Percentiles rank a stretch among this genome's conserved stretches.
Conservation (phyloP, 2,888 invertebrate genomes). For the Monochamus alternatus region DNA sequence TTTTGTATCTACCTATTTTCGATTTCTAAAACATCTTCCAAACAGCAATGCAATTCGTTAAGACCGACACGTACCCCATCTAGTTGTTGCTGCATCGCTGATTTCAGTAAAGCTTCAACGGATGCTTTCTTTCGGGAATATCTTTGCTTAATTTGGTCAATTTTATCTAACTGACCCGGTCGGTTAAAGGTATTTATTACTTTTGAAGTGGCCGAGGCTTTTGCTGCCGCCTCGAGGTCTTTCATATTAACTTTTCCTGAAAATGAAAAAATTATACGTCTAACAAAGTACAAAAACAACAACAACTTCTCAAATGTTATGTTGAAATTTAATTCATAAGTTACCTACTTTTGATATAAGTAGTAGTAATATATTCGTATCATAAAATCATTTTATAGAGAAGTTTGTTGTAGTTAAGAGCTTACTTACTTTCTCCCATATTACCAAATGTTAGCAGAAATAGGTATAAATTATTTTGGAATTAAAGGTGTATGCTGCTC, state of each 20-base stretch:
- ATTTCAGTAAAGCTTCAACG: constrained; percentile 95
- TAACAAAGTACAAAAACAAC: neutral
- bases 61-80: constrained; percentile 97
- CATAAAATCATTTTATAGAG: neutral
- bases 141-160: constrained; percentile 84
- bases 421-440: constrained; percentile 21
- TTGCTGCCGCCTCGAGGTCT: constrained; percentile 85
- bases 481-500: neutral
- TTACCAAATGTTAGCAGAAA: neutral
- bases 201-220: constrained; percentile 84
- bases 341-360: neutral
- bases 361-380: neutral
- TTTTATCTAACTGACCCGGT: constrained; percentile 95
- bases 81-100: constrained; percentile 98
- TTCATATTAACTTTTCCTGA: constrained; percentile 72
- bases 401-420: neutral
- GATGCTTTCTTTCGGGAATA: constrained; percentile 88
- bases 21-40: constrained; percentile 87
- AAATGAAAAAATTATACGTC: constrained; percentile 3
- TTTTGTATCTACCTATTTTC: constrained; percentile 71
- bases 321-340: neutral
- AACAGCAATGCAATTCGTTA: constrained; percentile 88
- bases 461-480: neutral
- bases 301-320: neutral
- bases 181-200: constrained; percentile 94